Conservation (phyloP, 2,113 vertebrate species). For the Sinosuthora webbiana region DNA sequence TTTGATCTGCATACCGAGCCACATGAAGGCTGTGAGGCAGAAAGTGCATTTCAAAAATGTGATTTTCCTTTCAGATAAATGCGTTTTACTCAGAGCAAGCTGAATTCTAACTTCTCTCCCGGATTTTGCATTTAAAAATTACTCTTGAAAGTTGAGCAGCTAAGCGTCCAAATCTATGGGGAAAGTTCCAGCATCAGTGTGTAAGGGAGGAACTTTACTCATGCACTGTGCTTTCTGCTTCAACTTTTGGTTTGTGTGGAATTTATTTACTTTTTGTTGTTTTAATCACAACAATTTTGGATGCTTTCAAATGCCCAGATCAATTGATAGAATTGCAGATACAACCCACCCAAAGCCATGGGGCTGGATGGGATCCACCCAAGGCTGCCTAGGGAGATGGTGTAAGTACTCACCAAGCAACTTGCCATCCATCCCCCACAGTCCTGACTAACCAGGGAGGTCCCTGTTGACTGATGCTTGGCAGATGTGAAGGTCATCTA, state of each 20-base stretch:
- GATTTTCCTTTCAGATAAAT: constrained; percentile 61
- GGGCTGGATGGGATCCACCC: neutral
- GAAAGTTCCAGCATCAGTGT: neutral
- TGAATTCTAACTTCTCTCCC: constrained; percentile 45
- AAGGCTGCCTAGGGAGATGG: neutral
- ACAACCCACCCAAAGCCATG: neutral
- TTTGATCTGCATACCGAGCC: constrained; percentile 25
- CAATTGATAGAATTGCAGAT: neutral
- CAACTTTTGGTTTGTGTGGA: neutral
- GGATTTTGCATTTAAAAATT: constrained; percentile 52
- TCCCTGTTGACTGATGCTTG: neutral
- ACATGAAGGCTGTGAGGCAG: constrained; percentile 58
- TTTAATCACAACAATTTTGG: neutral
- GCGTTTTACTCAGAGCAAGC: neutral
- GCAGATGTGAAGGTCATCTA: neutral
- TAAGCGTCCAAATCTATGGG: constrained; percentile 8
- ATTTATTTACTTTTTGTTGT: neutral
- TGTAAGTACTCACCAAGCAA: neutral
- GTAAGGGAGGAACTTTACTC: neutral
- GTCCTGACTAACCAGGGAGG: neutral
- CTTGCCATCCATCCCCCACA: neutral
- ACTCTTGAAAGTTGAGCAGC: constrained; percentile 59
- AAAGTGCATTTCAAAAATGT: constrained; percentile 60
- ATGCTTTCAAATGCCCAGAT: neutral
- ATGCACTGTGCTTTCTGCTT: neutral